Percentiles rank a stretch among this genome's conserved stretches.
These are phyloP conservation scores for Didymodactylos carnosus DNA, from an alignment of 2,888 invertebrate genomes.

Conservation along the genomic window DNA sequence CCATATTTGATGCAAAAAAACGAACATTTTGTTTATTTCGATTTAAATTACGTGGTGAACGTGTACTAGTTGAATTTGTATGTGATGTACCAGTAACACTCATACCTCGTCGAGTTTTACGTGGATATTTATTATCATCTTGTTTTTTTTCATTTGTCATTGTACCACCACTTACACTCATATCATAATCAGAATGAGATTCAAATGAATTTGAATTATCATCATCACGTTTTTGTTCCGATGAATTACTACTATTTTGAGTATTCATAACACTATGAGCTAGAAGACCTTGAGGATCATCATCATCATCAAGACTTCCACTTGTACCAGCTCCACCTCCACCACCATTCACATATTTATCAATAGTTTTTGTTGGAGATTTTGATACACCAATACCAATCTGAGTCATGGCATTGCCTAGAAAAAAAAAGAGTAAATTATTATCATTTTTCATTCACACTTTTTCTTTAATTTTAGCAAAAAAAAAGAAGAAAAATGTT, in stretches of 20 bases:
- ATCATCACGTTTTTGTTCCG: not conserved
- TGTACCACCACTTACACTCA: too few relatives aligned
- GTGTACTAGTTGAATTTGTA: not conserved
- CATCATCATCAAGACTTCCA: not conserved
- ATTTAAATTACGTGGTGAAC: not conserved
- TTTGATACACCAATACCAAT: not conserved
- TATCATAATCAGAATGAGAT: conserved; percentile 9
- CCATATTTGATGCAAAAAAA: not conserved
- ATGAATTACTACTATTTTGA: not conserved
- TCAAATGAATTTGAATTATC: conserved; percentile 7
- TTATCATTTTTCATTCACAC: not conserved
- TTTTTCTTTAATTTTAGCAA: not conserved
- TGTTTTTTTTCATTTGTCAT: not conserved
- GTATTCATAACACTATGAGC: not conserved
- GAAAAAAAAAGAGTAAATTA: not conserved
- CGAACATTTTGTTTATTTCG: not conserved
- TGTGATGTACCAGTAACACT: not conserved
- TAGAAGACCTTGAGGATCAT: not conserved
- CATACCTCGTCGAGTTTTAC: not conserved
- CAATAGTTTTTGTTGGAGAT: not conserved
- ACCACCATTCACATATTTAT: not conserved
- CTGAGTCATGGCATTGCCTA: not conserved
- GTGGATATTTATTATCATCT: not conserved
- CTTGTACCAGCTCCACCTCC: not conserved
- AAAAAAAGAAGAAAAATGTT: not conserved